phyloP scores from a whole-genome alignment of 1,140 invertebrate species.

The Gonioctena quinquepunctata region DNA sequence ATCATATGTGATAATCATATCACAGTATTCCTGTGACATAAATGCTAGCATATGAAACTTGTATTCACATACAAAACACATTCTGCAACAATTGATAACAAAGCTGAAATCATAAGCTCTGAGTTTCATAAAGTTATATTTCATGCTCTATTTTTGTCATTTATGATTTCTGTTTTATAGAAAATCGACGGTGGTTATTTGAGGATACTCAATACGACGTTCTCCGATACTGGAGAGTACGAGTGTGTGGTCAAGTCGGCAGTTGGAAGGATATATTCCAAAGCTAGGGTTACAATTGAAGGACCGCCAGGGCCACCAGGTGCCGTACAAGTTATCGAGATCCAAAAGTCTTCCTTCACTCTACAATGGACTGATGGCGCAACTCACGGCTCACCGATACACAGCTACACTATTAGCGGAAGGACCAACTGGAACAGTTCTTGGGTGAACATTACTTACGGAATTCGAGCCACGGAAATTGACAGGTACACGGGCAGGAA shows the following conservation, averaged over 20 bases:
- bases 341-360: constrained; percentile 74
- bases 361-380: constrained; percentile 91
- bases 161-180: constrained; percentile 47
- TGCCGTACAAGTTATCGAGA: constrained; percentile 74
- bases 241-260: constrained; percentile 87
- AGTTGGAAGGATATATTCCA: constrained; percentile 77
- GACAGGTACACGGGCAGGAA: constrained; percentile 66
- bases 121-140: background rate
- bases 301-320: constrained; percentile 84
- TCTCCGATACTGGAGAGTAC: constrained; percentile 85
- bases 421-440: constrained; percentile 84
- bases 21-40: no score
- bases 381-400: constrained; percentile 77
- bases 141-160: background rate
- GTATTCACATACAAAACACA: no score
- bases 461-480: constrained; percentile 52
- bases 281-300: constrained; percentile 73
- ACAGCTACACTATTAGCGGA: constrained; percentile 77
- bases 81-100: no score
- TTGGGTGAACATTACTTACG: constrained; percentile 76
- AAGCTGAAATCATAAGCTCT: background rate
- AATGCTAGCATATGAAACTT: no score
- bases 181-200: constrained; percentile 73
- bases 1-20: no score
- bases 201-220: constrained; percentile 79